These are phyloP conservation scores for Chirona hameri DNA, from an alignment of 2,888 invertebrate species.

Conservation along the genomic window DNA sequence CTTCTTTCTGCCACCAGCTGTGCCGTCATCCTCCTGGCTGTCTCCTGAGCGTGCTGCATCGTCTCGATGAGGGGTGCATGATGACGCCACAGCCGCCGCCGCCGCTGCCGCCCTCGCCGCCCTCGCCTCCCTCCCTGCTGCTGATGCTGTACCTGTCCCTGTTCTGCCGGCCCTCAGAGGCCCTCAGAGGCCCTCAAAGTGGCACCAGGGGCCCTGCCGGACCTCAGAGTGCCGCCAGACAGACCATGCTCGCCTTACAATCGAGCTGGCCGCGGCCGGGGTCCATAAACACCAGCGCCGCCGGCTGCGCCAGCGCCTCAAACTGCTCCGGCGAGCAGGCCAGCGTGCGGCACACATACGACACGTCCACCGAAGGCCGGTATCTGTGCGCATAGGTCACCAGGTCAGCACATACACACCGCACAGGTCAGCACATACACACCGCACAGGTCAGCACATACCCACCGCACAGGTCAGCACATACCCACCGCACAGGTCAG, in stretches of 20 bases:
- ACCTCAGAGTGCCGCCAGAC: slow-evolving; percentile 8
- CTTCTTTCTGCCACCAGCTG: too few relatives aligned
- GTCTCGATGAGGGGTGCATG: too few relatives aligned
- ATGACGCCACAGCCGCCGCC: too few relatives aligned
- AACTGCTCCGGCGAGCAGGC: neutral
- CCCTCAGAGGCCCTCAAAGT: neutral
- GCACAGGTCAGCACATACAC: neutral
- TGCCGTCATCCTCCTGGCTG: too few relatives aligned
- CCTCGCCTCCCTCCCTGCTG: neutral
- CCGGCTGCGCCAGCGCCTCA: slow-evolving; percentile 72
- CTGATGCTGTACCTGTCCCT: neutral
- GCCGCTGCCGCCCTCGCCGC: neutral
- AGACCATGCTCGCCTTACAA: slow-evolving; percentile 68
- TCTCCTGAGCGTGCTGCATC: too few relatives aligned
- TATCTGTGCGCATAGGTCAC: slow-evolving; percentile 62
- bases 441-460: neutral
- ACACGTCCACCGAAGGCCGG: slow-evolving; percentile 84
- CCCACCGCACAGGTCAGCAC: too few relatives aligned
- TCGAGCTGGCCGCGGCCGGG: slow-evolving; percentile 70
- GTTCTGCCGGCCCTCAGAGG: neutral
- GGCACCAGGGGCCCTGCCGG: too few relatives aligned
- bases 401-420: neutral
- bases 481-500: too few relatives aligned
- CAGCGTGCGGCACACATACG: slow-evolving; percentile 48
- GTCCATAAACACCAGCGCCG: slow-evolving; percentile 66